These are phyloP conservation scores for Halictus ligatus DNA, from an alignment of 2,888 invertebrate genomes.

Conservation along the genomic window DNA sequence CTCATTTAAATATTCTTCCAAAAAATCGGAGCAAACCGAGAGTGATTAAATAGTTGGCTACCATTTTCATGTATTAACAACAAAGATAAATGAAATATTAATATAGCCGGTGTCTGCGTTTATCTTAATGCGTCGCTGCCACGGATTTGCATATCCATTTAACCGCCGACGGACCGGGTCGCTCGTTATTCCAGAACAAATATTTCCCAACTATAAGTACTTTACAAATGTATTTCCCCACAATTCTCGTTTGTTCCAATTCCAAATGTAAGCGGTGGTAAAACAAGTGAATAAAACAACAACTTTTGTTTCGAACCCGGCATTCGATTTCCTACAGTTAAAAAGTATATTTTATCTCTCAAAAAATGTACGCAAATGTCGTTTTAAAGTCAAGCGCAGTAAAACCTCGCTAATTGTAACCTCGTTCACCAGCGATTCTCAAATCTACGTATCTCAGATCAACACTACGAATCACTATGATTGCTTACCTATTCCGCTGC, in stretches of 20 bases:
- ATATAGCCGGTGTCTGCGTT: background rate
- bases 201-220: background rate
- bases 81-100: constrained; percentile 7
- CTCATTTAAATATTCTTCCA: background rate
- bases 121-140: constrained; percentile 5
- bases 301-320: background rate
- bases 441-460: too few relatives aligned
- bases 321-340: background rate
- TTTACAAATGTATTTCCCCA: background rate
- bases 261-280: background rate
- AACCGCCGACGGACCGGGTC: constrained; percentile 9
- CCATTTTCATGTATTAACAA: background rate
- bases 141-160: constrained; percentile 17
- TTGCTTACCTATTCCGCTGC: too few relatives aligned
- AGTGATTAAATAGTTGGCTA: constrained; percentile 1
- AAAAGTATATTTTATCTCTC: background rate
- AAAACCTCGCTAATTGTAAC: too few relatives aligned
- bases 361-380: background rate
- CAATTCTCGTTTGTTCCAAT: background rate
- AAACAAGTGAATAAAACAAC: background rate
- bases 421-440: too few relatives aligned
- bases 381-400: too few relatives aligned
- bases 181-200: background rate
- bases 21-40: background rate
- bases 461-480: too few relatives aligned